phyloP scores from a whole-genome alignment of 2,888 invertebrate genomes.

The Allacma fusca region DNA sequence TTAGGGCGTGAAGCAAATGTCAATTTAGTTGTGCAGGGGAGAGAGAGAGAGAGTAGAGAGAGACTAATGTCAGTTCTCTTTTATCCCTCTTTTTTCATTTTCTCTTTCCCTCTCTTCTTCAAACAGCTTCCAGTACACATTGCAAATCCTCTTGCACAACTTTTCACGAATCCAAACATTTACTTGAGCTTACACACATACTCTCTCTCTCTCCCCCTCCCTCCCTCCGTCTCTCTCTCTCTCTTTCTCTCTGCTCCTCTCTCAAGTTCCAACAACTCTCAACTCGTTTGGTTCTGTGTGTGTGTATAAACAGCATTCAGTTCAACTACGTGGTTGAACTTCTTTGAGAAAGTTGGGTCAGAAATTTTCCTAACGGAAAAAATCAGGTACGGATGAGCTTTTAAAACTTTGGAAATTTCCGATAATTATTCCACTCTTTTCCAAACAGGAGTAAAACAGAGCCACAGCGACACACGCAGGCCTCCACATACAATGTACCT shows the following conservation, averaged over 20 bases:
- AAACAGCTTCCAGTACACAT: slow-evolving; percentile 13
- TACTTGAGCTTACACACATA: slow-evolving; percentile 4
- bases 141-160: slow-evolving; percentile 7
- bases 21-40: slow-evolving; percentile 17
- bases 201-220: neutral
- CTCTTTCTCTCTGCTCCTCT: neutral
- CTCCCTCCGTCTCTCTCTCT: neutral
- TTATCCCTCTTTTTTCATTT: slow-evolving; percentile 16
- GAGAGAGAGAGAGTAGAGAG: slow-evolving; percentile 12
- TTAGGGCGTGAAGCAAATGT: slow-evolving; percentile 29
- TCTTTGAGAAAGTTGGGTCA: neutral
- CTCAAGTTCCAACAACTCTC: neutral
- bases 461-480: too few species aligned
- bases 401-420: neutral
- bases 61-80: slow-evolving; percentile 7
- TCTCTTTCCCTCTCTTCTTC: neutral
- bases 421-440: neutral
- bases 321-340: neutral
- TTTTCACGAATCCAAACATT: slow-evolving; percentile 11
- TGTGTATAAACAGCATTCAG: neutral
- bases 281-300: neutral
- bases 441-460: neutral
- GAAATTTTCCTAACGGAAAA: neutral
- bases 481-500: too few species aligned
- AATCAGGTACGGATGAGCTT: neutral